These are phyloP conservation scores for Drosophila colorata DNA, from an alignment of 2,888 invertebrate species.

Conservation along the genomic window DNA sequence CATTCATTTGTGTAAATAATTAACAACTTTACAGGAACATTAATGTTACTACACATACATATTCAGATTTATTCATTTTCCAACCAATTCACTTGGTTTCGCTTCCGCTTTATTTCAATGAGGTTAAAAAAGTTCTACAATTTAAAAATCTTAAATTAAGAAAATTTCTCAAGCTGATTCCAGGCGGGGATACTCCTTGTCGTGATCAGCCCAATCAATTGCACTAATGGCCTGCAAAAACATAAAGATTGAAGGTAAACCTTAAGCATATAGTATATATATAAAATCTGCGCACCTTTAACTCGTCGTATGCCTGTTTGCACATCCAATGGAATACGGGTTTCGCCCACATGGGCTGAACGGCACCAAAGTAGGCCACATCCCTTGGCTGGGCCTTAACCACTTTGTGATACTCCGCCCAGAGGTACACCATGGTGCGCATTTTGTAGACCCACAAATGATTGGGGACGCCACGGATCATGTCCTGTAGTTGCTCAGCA, in stretches of 20 bases:
- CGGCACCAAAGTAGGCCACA: neutral
- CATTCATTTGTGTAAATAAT: no score
- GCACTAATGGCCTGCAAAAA: conserved; percentile 61
- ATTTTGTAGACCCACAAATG: conserved; percentile 62
- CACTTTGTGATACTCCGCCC: conserved; percentile 46
- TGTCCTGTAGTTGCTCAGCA: conserved; percentile 38
- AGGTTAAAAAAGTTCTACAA: neutral
- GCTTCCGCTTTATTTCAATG: neutral
- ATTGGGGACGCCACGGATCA: conserved; percentile 56
- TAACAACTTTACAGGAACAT: no score
- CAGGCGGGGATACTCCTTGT: conserved; percentile 26
- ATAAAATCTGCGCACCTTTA: conserved; percentile 49
- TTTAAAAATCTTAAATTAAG: neutral
- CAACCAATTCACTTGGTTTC: neutral
- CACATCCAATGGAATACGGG: conserved; percentile 63
- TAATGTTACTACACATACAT: no score
- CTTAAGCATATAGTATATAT: neutral
- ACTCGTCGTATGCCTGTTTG: conserved; percentile 54
- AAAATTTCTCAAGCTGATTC: conserved; percentile 9
- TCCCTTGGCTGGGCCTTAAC: neutral
- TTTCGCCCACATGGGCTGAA: conserved; percentile 35
- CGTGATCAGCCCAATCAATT: conserved; percentile 57
- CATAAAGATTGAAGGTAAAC: neutral
- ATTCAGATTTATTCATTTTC: no score
- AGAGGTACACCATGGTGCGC: conserved; percentile 54